Percentiles rank a stretch among this genome's conserved stretches.
Evolutionary conservation across 2,113 vertebrate species (phyloP).

Genomic region (Corythoichthys intestinalis): DNA sequence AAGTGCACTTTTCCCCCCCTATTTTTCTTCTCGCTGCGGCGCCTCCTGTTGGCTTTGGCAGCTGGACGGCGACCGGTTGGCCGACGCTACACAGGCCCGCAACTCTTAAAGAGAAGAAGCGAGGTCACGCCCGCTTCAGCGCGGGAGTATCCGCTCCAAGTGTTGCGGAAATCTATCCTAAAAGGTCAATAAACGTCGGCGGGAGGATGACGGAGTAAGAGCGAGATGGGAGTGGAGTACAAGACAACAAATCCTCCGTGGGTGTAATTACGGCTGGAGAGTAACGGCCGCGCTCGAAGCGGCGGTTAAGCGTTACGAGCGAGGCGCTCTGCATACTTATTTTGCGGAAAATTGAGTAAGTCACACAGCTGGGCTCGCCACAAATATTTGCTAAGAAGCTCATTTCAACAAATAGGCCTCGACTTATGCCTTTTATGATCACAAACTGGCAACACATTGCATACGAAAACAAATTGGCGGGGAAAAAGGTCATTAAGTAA

Average conservation of each 20-base stretch:
- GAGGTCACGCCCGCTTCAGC: slow-evolving; percentile 46
- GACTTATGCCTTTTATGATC: neutral
- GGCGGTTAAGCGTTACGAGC: neutral
- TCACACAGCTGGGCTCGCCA: neutral
- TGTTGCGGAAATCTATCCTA: slow-evolving; percentile 4
- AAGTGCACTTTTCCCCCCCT: slow-evolving; percentile 42
- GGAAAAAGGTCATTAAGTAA: neutral
- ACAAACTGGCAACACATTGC: neutral
- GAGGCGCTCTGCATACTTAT: neutral
- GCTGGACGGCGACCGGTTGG: neutral
- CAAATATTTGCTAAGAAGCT: neutral
- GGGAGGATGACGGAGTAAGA: neutral
- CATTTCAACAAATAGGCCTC: neutral
- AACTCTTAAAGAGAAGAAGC: slow-evolving; percentile 52
- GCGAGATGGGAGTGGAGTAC: neutral
- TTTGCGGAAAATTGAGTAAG: neutral
- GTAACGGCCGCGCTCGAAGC: neutral
- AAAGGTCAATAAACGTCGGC: slow-evolving; percentile 2
- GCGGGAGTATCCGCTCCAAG: slow-evolving; percentile 33
- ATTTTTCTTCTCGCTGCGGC: slow-evolving; percentile 24
- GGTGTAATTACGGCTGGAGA: slow-evolving; percentile 12
- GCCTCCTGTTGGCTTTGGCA: slow-evolving; percentile 66
- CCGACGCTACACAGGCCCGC: slow-evolving; percentile 19
- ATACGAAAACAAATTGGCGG: neutral
- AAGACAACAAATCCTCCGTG: slow-evolving; percentile 12